Percentiles rank a stretch among this genome's conserved stretches.
Evolutionary conservation across 2,888 invertebrate genomes (phyloP).

Genomic region (Exocentrus adspersus): DNA sequence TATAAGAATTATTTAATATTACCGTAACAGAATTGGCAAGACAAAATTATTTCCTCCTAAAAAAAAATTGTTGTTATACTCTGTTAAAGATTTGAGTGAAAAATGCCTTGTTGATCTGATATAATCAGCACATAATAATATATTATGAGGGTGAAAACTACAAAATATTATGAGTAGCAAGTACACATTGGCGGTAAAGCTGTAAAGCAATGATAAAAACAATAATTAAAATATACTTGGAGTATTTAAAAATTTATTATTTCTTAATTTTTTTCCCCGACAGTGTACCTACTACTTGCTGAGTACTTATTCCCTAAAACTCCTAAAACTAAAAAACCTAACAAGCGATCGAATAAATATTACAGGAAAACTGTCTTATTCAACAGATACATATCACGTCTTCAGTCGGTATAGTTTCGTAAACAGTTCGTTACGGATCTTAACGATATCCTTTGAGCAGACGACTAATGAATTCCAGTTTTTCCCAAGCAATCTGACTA

Average conservation of each 20-base stretch:
- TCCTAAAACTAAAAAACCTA: neutral
- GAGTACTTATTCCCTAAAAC: no score
- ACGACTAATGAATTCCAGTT: constrained; percentile 38
- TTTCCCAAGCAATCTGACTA: constrained; percentile 39
- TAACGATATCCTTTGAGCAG: constrained; percentile 29
- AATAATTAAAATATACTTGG: no score
- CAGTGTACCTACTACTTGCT: no score
- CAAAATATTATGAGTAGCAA: no score
- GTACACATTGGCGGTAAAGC: no score
- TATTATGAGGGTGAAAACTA: no score
- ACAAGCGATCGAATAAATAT: neutral
- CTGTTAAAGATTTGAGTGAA: no score
- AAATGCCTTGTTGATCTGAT: no score
- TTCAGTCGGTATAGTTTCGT: constrained; percentile 22
- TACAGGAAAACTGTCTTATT: constrained; percentile 1
- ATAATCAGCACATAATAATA: no score
- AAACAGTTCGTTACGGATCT: neutral
- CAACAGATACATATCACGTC: constrained; percentile 26
- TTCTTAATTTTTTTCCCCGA: no score
- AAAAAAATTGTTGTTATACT: neutral
- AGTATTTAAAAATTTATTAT: no score
- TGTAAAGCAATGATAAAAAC: no score
- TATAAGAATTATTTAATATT: neutral
- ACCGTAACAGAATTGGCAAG: neutral
- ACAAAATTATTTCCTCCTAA: neutral